Percentiles rank a stretch among this genome's conserved stretches.
phyloP scores from a whole-genome alignment of 2,797 vertebrate species.

The Serranus cabrilla region DNA sequence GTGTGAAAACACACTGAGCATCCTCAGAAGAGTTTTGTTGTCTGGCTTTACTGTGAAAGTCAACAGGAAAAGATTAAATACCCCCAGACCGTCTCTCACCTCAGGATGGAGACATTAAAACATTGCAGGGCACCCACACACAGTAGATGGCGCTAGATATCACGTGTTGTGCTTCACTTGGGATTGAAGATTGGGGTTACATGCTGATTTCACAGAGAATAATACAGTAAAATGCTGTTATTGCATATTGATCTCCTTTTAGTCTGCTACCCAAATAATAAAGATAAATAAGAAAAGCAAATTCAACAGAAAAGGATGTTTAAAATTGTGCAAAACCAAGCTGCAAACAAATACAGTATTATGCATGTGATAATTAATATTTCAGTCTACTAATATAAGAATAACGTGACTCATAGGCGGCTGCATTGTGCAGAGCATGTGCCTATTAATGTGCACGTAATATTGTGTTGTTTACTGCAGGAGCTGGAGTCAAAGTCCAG shows the following conservation, averaged over 20 bases:
- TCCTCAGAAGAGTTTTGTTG: neutral
- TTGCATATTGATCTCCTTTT: too few species aligned
- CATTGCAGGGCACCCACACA: neutral
- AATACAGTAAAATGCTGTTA: neutral
- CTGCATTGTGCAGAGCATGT: neutral
- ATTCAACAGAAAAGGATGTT: too few species aligned
- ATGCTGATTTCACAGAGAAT: neutral
- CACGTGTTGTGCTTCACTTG: neutral
- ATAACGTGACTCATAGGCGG: neutral
- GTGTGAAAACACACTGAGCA: constrained; percentile 26
- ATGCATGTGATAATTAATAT: neutral
- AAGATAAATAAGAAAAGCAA: neutral
- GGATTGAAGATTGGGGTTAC: neutral
- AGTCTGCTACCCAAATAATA: neutral
- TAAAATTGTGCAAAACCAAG: neutral
- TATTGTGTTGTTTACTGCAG: neutral
- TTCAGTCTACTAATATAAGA: too few species aligned
- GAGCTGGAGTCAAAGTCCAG: neutral
- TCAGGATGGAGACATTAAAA: neutral
- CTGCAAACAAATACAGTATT: neutral
- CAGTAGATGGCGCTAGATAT: constrained; percentile 76
- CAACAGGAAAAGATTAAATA: constrained; percentile 11
- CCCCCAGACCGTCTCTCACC: neutral
- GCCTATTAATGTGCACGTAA: neutral
- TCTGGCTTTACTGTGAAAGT: constrained; percentile 7